These are phyloP conservation scores for Ditylenchus weischeri DNA, from an alignment of 2,888 invertebrate species.

Conservation along the genomic window DNA sequence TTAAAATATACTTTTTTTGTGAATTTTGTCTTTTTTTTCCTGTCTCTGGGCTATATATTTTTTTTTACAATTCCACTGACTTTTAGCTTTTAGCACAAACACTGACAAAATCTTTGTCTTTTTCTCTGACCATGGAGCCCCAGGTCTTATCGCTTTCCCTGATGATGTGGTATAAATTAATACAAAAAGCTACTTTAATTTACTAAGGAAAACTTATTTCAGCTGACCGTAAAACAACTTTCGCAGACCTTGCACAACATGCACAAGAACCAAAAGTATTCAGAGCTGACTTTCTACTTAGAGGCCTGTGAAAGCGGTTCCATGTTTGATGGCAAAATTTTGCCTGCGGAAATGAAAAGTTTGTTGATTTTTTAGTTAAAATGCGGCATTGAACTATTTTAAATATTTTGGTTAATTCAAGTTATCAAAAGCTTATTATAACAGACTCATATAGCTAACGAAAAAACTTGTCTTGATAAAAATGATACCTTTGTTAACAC, in stretches of 20 bases:
- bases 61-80: too few species aligned
- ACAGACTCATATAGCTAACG: too few species aligned
- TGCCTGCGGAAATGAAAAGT: slow-evolving; percentile 64
- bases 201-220: slow-evolving; percentile 16
- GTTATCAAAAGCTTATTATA: too few species aligned
- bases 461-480: too few species aligned
- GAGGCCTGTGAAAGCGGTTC: slow-evolving; percentile 69
- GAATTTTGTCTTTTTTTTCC: too few species aligned
- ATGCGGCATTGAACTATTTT: too few species aligned
- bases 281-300: slow-evolving; percentile 66
- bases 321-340: slow-evolving; percentile 64
- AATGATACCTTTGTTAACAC: too few species aligned
- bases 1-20: too few species aligned
- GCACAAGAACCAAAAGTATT: slow-evolving; percentile 61
- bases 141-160: slow-evolving; percentile 66
- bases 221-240: slow-evolving; percentile 60
- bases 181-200: not conserved
- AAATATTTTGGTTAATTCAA: too few species aligned
- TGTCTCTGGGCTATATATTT: too few species aligned
- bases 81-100: slow-evolving; percentile 61
- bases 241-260: slow-evolving; percentile 60
- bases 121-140: slow-evolving; percentile 68
- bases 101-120: slow-evolving; percentile 67
- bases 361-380: slow-evolving; percentile 27
- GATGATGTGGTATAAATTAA: slow-evolving; percentile 55